Base-by-base conservation (phyloP, 2,888 invertebrate genomes). In the Andrena camellia region DNA sequence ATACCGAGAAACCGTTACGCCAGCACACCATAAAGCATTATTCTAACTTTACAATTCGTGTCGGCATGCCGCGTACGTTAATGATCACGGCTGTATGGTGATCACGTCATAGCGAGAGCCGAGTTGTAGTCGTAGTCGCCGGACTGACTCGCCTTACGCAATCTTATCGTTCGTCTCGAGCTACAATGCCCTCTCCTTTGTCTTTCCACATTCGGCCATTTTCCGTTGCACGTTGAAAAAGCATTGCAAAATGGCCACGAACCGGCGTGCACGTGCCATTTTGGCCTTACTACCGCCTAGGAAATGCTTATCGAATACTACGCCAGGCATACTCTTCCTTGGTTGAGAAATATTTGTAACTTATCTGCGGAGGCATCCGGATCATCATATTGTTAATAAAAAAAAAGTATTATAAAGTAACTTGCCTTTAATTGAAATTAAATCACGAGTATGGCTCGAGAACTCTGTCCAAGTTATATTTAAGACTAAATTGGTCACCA, bases 51-150 rank as follows among this genome's bases (percentile, higher is more conserved):
- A 74, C 80, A 73, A 81, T 78, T 78, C 81, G 67, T 75, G 78
- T 75, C 88, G 89, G 88, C 89, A 89, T 89, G 89, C 90, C 84
- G 82, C 80, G 69, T 85, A 89, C 86, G 87, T 85, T 90, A 90
- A 91, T 89, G 89, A 91, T 85, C 90, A 86, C 81, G 85, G 88
- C 84, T 78, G 83, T 83, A 83, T 81, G 73, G 85, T 75, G 83
- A 78, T 85, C 85, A 84, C 86, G 87, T 85, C 83, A 83, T 78
- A 82, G 60, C 82, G 64, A 77, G 72, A 82, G 83, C 70, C 71
- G 66, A 72, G 82, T 57, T 69, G 82, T 66, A 70, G 82, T 76
- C 82, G 68, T 83, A 81, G 81, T 71, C 63, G 75, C 67, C 82
- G 59, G 78, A 52, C 78, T 73, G 78, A 48, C 78, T 73, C 67